phyloP scores from a whole-genome alignment of 2,797 vertebrate species.

The Sebastes dallii region DNA sequence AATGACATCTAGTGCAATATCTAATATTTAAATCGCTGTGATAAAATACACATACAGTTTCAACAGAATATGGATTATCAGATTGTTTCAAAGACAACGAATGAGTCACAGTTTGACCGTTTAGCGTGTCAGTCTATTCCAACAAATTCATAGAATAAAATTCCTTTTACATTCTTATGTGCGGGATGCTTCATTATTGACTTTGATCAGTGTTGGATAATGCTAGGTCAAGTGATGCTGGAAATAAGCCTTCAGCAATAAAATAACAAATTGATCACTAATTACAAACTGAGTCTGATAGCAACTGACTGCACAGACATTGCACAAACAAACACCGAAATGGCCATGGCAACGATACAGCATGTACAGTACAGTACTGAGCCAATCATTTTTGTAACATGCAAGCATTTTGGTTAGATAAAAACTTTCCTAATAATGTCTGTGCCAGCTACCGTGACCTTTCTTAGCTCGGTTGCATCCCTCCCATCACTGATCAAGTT shows the following conservation, averaged over 20 bases:
- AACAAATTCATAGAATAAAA: not conserved
- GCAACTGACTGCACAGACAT: not conserved
- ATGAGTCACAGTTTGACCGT: not conserved
- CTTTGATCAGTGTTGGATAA: conserved; percentile 1
- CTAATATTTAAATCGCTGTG: not conserved
- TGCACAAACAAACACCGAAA: not conserved
- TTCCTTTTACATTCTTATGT: not conserved
- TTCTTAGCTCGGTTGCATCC: not conserved
- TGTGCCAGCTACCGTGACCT: not conserved
- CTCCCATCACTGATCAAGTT: not conserved
- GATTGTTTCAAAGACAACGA: not conserved
- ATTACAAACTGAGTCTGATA: conserved; percentile 12
- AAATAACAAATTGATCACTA: conserved; percentile 21
- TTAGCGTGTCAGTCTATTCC: not conserved
- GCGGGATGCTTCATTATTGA: not conserved
- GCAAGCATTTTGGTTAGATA: not conserved
- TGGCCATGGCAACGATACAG: not conserved
- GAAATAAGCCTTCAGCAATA: conserved; percentile 30
- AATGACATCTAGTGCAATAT: not conserved
- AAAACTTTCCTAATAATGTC: not conserved
- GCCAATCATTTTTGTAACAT: not conserved
- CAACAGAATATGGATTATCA: not conserved
- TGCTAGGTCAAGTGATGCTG: not conserved
- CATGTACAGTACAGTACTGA: not conserved
- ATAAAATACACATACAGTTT: not conserved